Percentiles rank a stretch among this genome's conserved stretches.
These are phyloP conservation scores for Tachyglossus aculeatus DNA, from an alignment of 2,797 vertebrate species.

Conservation along the genomic window DNA sequence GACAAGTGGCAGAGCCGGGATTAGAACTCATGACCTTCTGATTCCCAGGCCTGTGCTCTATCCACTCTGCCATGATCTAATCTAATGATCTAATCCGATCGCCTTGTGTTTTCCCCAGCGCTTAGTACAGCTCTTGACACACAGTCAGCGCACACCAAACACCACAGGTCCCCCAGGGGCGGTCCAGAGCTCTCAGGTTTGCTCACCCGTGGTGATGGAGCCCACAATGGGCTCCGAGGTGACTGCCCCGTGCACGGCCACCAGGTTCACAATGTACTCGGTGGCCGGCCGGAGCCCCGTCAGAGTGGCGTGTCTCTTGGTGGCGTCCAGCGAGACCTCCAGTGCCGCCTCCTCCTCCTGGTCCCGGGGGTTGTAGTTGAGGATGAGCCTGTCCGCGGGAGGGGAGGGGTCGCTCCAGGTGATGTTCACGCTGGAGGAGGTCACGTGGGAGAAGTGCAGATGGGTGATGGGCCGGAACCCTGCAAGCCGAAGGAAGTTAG, in stretches of 20 bases:
- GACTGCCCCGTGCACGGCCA: constrained; percentile 86
- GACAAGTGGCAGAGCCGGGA: too few relatives aligned
- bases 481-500: constrained; percentile 70
- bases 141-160: too few relatives aligned
- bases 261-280: constrained; percentile 87
- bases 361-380: constrained; percentile 87
- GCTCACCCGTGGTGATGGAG: constrained; percentile 89
- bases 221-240: constrained; percentile 89
- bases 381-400: constrained; percentile 88
- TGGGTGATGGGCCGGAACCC: constrained; percentile 94
- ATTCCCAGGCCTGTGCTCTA: too few relatives aligned
- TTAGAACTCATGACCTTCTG: too few relatives aligned
- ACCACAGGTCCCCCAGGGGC: neutral
- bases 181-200: fast-evolving
- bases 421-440: constrained; percentile 87
- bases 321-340: constrained; percentile 87
- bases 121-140: too few relatives aligned
- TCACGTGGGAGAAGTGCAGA: constrained; percentile 93
- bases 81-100: too few relatives aligned
- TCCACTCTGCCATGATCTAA: too few relatives aligned
- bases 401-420: constrained; percentile 94
- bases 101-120: too few relatives aligned
- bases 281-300: constrained; percentile 87
- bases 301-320: constrained; percentile 84
- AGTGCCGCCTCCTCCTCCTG: constrained; percentile 80